phyloP scores from a whole-genome alignment of 2,797 vertebrate species.

The Galaxias olidus region DNA sequence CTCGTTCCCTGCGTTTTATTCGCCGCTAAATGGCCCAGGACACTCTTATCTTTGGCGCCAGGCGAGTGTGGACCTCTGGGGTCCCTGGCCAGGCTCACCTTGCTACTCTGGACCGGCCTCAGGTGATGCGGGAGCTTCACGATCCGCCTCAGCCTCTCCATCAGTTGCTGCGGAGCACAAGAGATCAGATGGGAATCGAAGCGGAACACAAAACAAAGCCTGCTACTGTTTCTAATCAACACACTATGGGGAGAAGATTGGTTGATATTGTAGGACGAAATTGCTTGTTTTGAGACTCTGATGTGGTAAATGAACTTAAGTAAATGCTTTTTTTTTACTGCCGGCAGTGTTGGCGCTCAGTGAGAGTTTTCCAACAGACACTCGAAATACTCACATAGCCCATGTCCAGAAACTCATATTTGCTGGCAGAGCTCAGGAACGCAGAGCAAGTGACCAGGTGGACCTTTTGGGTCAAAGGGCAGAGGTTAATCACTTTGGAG shows the following conservation, averaged over 20 bases:
- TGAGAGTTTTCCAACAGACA: neutral
- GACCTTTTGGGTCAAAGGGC: slow-evolving; percentile 69
- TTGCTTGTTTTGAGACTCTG: no score
- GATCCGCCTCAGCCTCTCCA: slow-evolving; percentile 88
- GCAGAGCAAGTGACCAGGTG: slow-evolving; percentile 90
- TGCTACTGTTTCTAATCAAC: slow-evolving; percentile 32
- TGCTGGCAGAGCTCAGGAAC: slow-evolving; percentile 89
- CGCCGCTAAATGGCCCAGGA: no score
- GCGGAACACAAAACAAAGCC: neutral
- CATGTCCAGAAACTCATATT: slow-evolving; percentile 90
- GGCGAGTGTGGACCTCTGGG: neutral
- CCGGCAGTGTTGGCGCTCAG: no score
- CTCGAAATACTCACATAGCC: slow-evolving; percentile 85
- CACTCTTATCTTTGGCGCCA: no score
- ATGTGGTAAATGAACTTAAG: no score
- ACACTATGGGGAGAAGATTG: slow-evolving; percentile 19
- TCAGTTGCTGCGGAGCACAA: slow-evolving; percentile 80
- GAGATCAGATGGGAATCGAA: slow-evolving; percentile 38
- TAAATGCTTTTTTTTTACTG: no score
- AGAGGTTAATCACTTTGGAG: neutral
- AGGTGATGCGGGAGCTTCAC: slow-evolving; percentile 85
- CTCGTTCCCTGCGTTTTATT: neutral
- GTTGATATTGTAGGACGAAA: neutral
- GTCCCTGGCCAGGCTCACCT: slow-evolving; percentile 69
- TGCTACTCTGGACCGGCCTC: slow-evolving; percentile 86